These are phyloP conservation scores for Spisula solida DNA, from an alignment of 2,888 invertebrate genomes.

Conservation along the genomic window DNA sequence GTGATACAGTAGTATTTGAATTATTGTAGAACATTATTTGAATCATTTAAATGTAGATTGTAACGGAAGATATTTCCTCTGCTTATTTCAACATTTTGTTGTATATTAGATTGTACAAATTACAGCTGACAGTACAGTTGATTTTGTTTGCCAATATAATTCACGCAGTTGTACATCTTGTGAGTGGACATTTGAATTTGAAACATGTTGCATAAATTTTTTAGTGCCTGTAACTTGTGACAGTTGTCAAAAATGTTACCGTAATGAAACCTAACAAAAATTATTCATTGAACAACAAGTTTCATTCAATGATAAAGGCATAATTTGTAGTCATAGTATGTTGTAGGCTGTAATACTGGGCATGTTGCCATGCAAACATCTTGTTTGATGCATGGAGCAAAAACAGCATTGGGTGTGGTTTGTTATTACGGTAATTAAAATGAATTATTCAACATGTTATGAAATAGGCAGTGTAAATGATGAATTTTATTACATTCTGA, in stretches of 20 bases:
- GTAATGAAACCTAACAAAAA: background rate
- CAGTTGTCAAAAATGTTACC: too few relatives aligned
- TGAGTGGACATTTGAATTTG: background rate
- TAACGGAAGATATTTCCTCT: too few relatives aligned
- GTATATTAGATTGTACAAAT: too few relatives aligned
- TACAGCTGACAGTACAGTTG: too few relatives aligned
- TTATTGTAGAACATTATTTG: too few relatives aligned
- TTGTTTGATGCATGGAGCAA: conserved; percentile 7
- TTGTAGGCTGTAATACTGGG: background rate
- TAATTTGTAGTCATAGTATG: background rate
- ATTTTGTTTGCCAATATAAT: too few relatives aligned
- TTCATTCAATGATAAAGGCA: background rate
- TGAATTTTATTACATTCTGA: background rate
- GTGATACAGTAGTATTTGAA: too few relatives aligned
- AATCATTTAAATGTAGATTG: too few relatives aligned
- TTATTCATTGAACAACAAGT: background rate
- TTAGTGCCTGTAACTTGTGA: background rate
- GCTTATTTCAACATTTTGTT: too few relatives aligned
- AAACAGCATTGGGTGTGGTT: background rate
- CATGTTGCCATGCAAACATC: background rate
- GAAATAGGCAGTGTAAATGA: too few relatives aligned
- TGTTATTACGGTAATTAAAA: background rate
- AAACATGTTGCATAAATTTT: background rate
- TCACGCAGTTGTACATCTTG: too few relatives aligned
- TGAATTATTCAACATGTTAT: background rate